Evolutionary conservation across 2,888 invertebrate species (phyloP).

Genomic region (Glyphotaelius pellucidus): DNA sequence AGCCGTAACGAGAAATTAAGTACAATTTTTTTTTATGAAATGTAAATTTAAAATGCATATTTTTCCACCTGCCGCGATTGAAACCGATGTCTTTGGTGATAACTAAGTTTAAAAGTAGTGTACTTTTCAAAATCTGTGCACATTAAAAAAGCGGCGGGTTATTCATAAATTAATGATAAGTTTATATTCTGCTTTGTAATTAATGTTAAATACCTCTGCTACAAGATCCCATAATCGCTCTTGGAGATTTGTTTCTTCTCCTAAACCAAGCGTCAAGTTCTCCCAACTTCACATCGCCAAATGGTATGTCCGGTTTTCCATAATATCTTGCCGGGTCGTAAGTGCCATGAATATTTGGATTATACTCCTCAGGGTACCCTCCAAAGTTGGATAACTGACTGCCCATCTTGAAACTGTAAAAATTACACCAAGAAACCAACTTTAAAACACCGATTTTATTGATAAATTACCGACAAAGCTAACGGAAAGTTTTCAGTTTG

Average conservation of each 20-base stretch:
- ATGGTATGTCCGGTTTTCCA: constrained; percentile 95
- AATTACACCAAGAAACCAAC: background rate
- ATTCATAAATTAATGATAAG: too few species aligned
- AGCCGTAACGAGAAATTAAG: too few species aligned
- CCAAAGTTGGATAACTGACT: constrained; percentile 78
- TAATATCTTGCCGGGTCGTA: constrained; percentile 96
- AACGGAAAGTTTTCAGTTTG: background rate
- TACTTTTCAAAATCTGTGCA: too few species aligned
- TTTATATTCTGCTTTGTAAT: too few species aligned
- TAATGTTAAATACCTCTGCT: constrained; percentile 81
- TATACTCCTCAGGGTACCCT: constrained; percentile 94
- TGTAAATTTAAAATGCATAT: too few species aligned
- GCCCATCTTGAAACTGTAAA: background rate
- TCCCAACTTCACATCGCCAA: constrained; percentile 90
- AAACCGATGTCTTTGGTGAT: too few species aligned
- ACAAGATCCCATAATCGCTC: constrained; percentile 79
- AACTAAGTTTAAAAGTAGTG: too few species aligned
- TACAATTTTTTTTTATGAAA: too few species aligned
- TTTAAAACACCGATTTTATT: background rate
- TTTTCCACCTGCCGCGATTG: too few species aligned
- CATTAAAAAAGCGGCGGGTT: too few species aligned
- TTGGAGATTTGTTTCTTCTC: constrained; percentile 88
- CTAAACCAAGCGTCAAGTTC: constrained; percentile 91
- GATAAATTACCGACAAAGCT: background rate
- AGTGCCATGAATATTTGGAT: constrained; percentile 92